Base-by-base conservation (phyloP, 2,113 vertebrate species). In the Columba livia region DNA sequence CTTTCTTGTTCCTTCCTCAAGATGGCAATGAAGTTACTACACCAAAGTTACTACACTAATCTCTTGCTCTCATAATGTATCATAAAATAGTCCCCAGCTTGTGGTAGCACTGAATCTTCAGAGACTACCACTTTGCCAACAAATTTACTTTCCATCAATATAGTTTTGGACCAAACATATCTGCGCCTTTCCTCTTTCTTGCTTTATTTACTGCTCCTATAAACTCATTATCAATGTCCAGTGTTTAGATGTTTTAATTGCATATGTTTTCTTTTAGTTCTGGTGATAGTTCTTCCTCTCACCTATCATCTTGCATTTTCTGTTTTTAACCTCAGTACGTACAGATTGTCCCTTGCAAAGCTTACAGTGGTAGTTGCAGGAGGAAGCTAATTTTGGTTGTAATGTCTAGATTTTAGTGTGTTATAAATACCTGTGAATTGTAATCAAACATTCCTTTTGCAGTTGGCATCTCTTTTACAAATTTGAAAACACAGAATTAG, bases 291-390 rank as follows among this genome's bases (percentile, higher is more conserved):
- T 12, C 24, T 79, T 81, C 2, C 1, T 47, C 7, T 54, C 29
- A 9, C 5, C 6, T 8, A 54, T 0, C 15, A 48, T 71, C 34
- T 38, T 77, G 3, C 6, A 26, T 67, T 72, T 93, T 85, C 34
- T 56, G 7, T 4, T 93, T 85, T 73, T 67, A 80, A 73, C 3
- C 4, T 73, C 34, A 0, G 0, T 10, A 17, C 0, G 0, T 29
- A 25, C 24, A 61, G 3, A 60, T 60, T 90, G n/a, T 21, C 25
- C 15, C 15, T 16, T 65, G 25, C 25, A 80, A 80, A 14, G 2
- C 25, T 71, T 80, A 56, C 11, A 19, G 1, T 25, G 25, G 3
- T 72, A 44, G 60, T 25, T 53, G 6, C 5, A 83, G 32, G 25
- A 83, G 13, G 29, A 80, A 67, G 3, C 5, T 79, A 57, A 65